A percentile compares a stretch with the other conserved stretches of the same genome.
phyloP scores from a whole-genome alignment of 1,140 invertebrate species.

The Cotesia typhae region DNA sequence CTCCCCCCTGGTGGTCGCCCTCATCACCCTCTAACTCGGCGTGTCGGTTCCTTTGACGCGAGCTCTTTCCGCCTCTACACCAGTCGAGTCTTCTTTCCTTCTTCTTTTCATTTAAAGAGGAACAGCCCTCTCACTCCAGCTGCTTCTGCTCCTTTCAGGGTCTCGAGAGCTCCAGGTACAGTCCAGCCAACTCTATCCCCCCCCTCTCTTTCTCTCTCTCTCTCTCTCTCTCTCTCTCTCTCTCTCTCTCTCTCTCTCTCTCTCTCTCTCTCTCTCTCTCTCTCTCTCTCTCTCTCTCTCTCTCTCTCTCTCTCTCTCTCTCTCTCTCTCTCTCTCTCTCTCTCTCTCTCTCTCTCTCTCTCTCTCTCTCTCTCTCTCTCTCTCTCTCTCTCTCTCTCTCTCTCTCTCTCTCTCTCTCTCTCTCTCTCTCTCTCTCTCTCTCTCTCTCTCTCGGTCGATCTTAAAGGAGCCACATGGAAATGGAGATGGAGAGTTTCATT shows the following conservation, averaged over 20 bases:
- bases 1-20: too few species aligned
- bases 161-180: slow-evolving; percentile 29
- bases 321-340: slow-evolving; percentile 25
- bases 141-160: slow-evolving; percentile 29
- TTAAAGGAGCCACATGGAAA: too few species aligned
- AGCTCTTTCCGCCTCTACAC: slow-evolving; percentile 37
- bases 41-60: slow-evolving; percentile 37
- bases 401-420: slow-evolving; percentile 25
- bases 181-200: slow-evolving; percentile 24
- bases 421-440: slow-evolving; percentile 25
- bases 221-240: slow-evolving; percentile 23
- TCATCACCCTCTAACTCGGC: slow-evolving; percentile 42
- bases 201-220: slow-evolving; percentile 31
- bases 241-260: slow-evolving; percentile 25
- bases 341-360: slow-evolving; percentile 23
- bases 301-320: slow-evolving; percentile 27
- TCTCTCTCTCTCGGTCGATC: slow-evolving; percentile 18
- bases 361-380: slow-evolving; percentile 31
- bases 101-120: slow-evolving; percentile 14
- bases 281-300: slow-evolving; percentile 22
- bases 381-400: slow-evolving; percentile 23
- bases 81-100: slow-evolving; percentile 27
- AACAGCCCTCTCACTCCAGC: slow-evolving; percentile 7
- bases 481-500: background rate
- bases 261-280: slow-evolving; percentile 29